Conservation (phyloP, 2,888 invertebrate species). For the Acleris literana region DNA sequence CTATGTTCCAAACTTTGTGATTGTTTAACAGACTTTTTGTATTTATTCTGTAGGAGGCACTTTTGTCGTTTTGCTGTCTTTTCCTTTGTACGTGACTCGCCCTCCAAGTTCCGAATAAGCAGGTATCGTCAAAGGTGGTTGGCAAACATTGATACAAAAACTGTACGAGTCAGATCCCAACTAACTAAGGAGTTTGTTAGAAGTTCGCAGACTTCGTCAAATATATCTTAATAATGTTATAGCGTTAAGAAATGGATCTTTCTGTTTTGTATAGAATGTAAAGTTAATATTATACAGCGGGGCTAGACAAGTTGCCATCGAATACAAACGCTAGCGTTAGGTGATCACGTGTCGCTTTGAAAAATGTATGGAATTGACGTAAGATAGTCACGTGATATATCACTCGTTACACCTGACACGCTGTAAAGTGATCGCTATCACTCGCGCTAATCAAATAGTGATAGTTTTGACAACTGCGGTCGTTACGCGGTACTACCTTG, state of each 20-base stretch:
- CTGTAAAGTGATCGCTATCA: too few relatives aligned
- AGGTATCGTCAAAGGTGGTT: conserved; percentile 26
- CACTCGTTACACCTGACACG: too few relatives aligned
- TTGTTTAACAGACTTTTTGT: conserved; percentile 44
- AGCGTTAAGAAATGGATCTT: background rate
- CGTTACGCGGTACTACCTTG: too few relatives aligned
- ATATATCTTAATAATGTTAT: background rate
- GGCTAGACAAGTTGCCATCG: too few relatives aligned
- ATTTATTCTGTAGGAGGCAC: conserved; percentile 43
- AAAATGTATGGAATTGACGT: too few relatives aligned
- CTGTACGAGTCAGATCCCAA: conserved; percentile 1
- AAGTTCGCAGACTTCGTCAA: conserved; percentile 7
- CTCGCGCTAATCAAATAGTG: too few relatives aligned
- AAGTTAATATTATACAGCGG: too few relatives aligned
- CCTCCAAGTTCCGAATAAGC: conserved; percentile 18
- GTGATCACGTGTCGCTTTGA: too few relatives aligned
- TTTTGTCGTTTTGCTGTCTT: conserved; percentile 38
- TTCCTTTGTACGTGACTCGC: conserved; percentile 39
- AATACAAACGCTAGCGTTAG: too few relatives aligned
- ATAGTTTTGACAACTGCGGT: too few relatives aligned
- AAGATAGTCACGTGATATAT: too few relatives aligned
- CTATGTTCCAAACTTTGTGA: conserved; percentile 41
- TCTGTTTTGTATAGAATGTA: too few relatives aligned
- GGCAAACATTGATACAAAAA: conserved; percentile 35
- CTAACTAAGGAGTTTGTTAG: conserved; percentile 13